These are phyloP conservation scores for Orussus abietinus DNA, from an alignment of 1,140 invertebrate species.

Conservation along the genomic window DNA sequence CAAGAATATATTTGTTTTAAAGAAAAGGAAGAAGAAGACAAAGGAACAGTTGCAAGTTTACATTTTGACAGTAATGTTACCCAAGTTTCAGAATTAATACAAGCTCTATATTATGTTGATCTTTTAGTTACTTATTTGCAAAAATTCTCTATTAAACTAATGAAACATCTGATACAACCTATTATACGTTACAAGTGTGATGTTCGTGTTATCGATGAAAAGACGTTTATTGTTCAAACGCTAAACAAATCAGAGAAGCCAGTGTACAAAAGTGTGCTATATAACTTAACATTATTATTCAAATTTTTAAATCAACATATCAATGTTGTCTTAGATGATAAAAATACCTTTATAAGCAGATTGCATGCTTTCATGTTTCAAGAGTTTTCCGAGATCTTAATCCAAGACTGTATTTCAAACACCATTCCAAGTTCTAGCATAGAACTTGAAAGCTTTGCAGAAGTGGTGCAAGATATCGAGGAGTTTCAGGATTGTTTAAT, in stretches of 20 bases:
- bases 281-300: slow-evolving; percentile 60
- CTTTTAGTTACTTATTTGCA: slow-evolving; percentile 49
- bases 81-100: slow-evolving; percentile 49
- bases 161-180: slow-evolving; percentile 54
- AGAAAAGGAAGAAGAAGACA: slow-evolving; percentile 21
- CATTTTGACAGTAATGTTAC: slow-evolving; percentile 43
- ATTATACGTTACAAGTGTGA: slow-evolving; percentile 55
- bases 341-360: slow-evolving; percentile 58
- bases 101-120: slow-evolving; percentile 50
- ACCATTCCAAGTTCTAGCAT: slow-evolving; percentile 72
- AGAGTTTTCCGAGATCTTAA: slow-evolving; percentile 64
- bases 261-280: slow-evolving; percentile 58
- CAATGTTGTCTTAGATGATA: slow-evolving; percentile 51
- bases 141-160: slow-evolving; percentile 53
- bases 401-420: slow-evolving; percentile 69
- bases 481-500: slow-evolving; percentile 65
- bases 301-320: slow-evolving; percentile 59
- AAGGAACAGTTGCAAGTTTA: slow-evolving; percentile 27
- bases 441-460: slow-evolving; percentile 64
- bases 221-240: slow-evolving; percentile 49
- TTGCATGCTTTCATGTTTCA: slow-evolving; percentile 61
- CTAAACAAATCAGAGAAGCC: slow-evolving; percentile 48
- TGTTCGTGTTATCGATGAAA: slow-evolving; percentile 44
- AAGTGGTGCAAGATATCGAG: slow-evolving; percentile 61
- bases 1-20: slow-evolving; percentile 46